Evolutionary conservation across 2,888 invertebrate genomes (phyloP), one percentile per base, ranked within the genome.

Genomic region (Cotesia congregata): DNA sequence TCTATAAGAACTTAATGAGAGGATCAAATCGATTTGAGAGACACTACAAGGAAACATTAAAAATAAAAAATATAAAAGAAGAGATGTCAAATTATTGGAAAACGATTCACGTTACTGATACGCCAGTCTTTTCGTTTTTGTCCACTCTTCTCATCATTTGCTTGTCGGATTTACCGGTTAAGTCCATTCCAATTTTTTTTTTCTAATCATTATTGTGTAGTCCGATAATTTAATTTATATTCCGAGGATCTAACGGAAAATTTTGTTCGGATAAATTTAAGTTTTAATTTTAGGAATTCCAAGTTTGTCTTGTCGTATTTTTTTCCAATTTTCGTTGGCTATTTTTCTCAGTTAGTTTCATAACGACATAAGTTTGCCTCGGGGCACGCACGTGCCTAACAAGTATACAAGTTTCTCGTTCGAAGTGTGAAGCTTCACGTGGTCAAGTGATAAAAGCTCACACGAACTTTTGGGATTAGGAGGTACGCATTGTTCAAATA

Each of bases 21-120:
- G 50, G 50, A 50, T 50, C 50, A 50, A 50, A 50, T 50, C 50
- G 50, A 50, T 50, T 50, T 50, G 50, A 50, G 50, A 50, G 50
- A 50, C 50, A 50, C 50, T 50, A 50, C 50, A 50, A 50, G 50
- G 50, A 50, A 50, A 12, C 50, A 50, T 50, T 50, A 50, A 50
- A 50, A 50, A 50, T 50, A 50, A 50, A 50, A 50, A 50, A 50
- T 12, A 50, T 50, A 50, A 50, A 50, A 50, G 7, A 50, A 50
- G 50, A 50, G 12, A 50, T 12, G 50, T 50, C 50, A 50, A 50
- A 50, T 50, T 50, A 50, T 50, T 50, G 50, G 50, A 50, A 50
- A 50, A 50, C 50, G 50, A 50, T 50, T 50, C 12, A 50, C 50
- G 50, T 12, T 50, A 50, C 50, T 12, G 50, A 50, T 50, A 50